A percentile compares a stretch with the other conserved stretches of the same genome.
Conservation (phyloP, 2,797 vertebrate species). For the Mormyrus proboscirostris region DNA sequence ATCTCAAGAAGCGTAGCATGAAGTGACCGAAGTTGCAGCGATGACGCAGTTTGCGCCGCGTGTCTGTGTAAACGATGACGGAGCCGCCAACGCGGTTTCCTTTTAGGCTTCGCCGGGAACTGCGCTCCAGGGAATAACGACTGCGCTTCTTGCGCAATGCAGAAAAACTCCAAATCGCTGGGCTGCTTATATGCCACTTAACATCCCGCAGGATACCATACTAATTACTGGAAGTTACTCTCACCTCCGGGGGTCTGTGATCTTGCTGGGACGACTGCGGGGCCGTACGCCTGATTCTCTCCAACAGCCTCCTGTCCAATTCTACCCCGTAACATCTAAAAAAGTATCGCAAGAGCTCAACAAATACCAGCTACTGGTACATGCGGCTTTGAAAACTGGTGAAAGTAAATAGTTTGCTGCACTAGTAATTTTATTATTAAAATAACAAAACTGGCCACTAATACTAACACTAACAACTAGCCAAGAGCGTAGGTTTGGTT, state of each 20-base stretch:
- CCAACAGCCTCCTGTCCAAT: neutral
- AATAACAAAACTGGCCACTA: neutral
- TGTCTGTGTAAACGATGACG: neutral
- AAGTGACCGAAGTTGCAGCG: neutral
- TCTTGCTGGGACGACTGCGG: neutral
- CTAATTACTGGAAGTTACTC: neutral
- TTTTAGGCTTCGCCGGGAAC: neutral
- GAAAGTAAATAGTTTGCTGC: neutral
- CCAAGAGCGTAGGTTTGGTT: neutral
- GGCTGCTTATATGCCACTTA: neutral
- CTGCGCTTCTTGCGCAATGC: neutral
- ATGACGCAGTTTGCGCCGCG: neutral
- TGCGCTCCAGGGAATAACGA: neutral
- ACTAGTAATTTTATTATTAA: neutral
- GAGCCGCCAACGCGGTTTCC: too few relatives aligned
- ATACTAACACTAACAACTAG: neutral
- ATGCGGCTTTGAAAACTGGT: neutral
- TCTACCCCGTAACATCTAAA: neutral
- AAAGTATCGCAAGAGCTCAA: too few relatives aligned
- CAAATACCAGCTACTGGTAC: neutral
- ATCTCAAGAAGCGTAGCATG: neutral
- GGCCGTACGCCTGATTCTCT: neutral
- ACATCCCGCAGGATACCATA: neutral
- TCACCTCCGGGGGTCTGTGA: neutral
- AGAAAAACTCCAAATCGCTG: neutral